These are phyloP conservation scores for Pseudomyrmex dendroicus DNA, from an alignment of 1,140 invertebrate genomes.

Conservation along the genomic window DNA sequence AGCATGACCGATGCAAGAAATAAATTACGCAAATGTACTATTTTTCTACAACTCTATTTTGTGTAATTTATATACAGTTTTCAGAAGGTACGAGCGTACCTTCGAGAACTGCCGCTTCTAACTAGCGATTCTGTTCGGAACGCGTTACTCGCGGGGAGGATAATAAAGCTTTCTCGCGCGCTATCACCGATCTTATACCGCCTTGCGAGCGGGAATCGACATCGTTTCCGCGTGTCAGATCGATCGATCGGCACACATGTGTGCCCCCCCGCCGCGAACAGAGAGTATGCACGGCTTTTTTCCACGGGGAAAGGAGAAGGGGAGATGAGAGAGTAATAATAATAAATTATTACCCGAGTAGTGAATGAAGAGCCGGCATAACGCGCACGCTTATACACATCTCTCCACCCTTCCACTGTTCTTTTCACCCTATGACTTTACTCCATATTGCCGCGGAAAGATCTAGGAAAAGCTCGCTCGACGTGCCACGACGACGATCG, in stretches of 20 bases:
- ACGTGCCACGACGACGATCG: slow-evolving; percentile 76
- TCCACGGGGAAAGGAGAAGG: not conserved
- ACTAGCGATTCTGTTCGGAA: too few species aligned
- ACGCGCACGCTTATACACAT: not conserved
- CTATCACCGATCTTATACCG: slow-evolving; percentile 12
- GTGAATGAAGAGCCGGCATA: slow-evolving; percentile 50
- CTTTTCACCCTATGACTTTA: slow-evolving; percentile 36
- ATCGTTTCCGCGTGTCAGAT: not conserved
- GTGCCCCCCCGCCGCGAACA: not conserved
- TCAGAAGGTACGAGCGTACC: too few species aligned
- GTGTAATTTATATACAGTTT: too few species aligned
- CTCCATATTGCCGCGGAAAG: slow-evolving; percentile 30
- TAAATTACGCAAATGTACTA: too few species aligned
- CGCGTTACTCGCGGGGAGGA: not conserved
- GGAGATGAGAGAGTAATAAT: not conserved
- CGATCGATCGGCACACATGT: slow-evolving; percentile 34
- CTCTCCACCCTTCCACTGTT: not conserved
- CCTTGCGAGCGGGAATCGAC: not conserved
- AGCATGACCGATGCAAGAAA: too few species aligned
- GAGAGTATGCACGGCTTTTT: slow-evolving; percentile 3
- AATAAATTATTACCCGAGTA: slow-evolving; percentile 53
- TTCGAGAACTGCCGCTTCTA: too few species aligned
- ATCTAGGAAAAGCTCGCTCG: slow-evolving; percentile 66
- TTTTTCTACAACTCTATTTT: too few species aligned
- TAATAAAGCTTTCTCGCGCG: slow-evolving; percentile 11